Base-by-base conservation (phyloP, 2,888 invertebrate genomes). In the Cremastinae sp. region DNA sequence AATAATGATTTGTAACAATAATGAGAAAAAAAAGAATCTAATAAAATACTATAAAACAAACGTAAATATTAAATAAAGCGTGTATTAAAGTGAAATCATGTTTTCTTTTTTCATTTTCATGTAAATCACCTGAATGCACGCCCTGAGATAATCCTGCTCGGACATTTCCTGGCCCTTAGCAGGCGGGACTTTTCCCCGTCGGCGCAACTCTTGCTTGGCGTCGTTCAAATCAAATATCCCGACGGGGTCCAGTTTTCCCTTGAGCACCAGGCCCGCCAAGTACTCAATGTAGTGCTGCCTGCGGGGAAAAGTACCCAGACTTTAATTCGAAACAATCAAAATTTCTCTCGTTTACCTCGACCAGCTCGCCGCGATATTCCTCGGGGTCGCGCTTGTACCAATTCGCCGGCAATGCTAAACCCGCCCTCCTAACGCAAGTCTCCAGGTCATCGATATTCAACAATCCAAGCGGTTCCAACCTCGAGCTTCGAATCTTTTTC, bases 211-310 rank as follows among this genome's bases (percentile, higher is more conserved):
- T 85, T 96, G 96, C 84, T 95, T 94, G 86, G 97, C 94, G 89
- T 97, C 97, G 84, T 94, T 93, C 90, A 96, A 92, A 90, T 95
- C 95, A 93, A 98, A 94, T 88, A 98, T 95, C 82, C 94, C 93
- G 86, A 97, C 93, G 4, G 98, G 98, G 91, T 98, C 98, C 90
- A 98, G 92, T 86, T 93, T 92, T 89, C 94, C 92, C 90, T 93
- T 93, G 90, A 95, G 95, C 91, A 98, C 96, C 90, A 95, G 93
- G 85, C 93, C 94, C 89, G 97, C 96, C 92, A 98, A 93, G 92
- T 98, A 97, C 92, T 98, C 98, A 90, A 97, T 94, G 93, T 97
- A 98, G 93, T 98, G 98, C 89, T 93, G 92, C 93, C 98, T 98
- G 92, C 88, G 91, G 88, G 89, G 89, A 87, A 88, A 90, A 89